Percentiles rank a stretch among this genome's conserved stretches.
Evolutionary conservation across 53 echinoderm and acorn worm species (phyloP).

Genomic region (Stichopus horrens): DNA sequence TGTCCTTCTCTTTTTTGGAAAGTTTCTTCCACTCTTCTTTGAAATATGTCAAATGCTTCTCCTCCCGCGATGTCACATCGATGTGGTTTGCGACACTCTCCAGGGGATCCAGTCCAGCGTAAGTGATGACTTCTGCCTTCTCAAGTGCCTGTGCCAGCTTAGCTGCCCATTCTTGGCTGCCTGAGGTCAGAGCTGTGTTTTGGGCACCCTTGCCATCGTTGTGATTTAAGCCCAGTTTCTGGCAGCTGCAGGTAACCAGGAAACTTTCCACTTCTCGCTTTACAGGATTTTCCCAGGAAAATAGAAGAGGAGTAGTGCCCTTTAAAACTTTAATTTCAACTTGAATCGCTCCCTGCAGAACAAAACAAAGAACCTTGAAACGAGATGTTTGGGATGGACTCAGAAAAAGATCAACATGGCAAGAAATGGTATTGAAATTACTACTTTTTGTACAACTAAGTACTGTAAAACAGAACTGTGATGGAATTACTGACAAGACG

Average conservation of each 20-base stretch:
- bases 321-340: slow-evolving; percentile 21
- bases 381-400: too few relatives aligned
- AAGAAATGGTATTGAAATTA: too few relatives aligned
- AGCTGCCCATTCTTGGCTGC: slow-evolving; percentile 20
- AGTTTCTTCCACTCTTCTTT: not conserved
- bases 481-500: too few relatives aligned
- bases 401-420: too few relatives aligned
- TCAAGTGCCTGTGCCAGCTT: slow-evolving; percentile 23
- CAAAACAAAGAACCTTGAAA: not conserved
- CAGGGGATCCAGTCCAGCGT: not conserved
- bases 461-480: too few relatives aligned
- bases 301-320: not conserved
- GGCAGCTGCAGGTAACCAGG: slow-evolving; percentile 34
- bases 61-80: not conserved
- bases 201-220: not conserved
- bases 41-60: not conserved
- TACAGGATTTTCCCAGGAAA: slow-evolving; percentile 27
- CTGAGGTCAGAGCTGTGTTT: not conserved
- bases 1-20: not conserved
- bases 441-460: too few relatives aligned
- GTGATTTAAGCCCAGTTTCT: slow-evolving; percentile 3
- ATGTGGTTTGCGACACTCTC: not conserved
- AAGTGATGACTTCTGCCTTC: slow-evolving; percentile 18
- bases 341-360: slow-evolving; percentile 14
- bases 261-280: slow-evolving; percentile 2